phyloP scores from a whole-genome alignment of 2,113 vertebrate genomes.

The Odobenus rosmarus region DNA sequence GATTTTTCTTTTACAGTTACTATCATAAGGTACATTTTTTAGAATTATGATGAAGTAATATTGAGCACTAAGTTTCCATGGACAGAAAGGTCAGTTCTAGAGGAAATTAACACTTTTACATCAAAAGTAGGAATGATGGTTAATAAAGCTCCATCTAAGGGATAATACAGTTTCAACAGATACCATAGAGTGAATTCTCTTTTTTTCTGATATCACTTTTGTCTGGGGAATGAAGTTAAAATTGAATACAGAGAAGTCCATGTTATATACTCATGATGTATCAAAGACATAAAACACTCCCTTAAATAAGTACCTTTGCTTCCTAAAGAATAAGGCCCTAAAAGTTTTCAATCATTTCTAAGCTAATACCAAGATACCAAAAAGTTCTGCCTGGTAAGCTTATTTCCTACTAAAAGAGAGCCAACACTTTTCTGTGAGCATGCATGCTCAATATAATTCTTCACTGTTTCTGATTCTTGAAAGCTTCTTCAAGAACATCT shows the following conservation, averaged over 20 bases:
- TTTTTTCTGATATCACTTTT: neutral
- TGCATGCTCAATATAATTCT: neutral
- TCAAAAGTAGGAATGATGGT: neutral
- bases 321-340: neutral
- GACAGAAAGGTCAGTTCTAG: neutral
- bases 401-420: neutral
- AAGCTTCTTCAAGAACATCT: neutral
- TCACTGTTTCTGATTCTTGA: neutral
- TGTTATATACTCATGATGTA: neutral
- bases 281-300: neutral
- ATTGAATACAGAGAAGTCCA: neutral
- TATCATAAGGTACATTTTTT: neutral
- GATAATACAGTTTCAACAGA: neutral
- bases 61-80: neutral
- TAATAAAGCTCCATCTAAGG: neutral
- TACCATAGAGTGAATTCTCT: neutral
- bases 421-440: neutral
- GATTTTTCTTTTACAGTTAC: neutral
- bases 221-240: neutral
- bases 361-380: neutral
- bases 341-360: neutral
- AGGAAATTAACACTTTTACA: neutral
- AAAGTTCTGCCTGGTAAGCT: neutral
- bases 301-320: neutral
- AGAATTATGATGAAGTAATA: neutral